A percentile compares a stretch with the other conserved stretches of the same genome.
phyloP scores from a whole-genome alignment of 2,888 invertebrate species.

The Nomada goodeniana region DNA sequence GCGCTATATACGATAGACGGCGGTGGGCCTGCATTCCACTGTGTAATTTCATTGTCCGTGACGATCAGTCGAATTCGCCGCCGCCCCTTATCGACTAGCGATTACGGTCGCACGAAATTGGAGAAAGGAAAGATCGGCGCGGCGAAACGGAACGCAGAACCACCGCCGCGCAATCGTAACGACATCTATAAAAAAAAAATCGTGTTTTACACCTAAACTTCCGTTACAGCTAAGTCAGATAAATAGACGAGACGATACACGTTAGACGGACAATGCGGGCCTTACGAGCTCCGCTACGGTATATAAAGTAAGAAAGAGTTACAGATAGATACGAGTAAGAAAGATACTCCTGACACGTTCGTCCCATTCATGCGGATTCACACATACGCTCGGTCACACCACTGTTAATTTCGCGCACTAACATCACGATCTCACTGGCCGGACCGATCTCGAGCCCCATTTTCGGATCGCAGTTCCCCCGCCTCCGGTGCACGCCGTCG shows the following conservation, averaged over 20 bases:
- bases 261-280: slow-evolving; percentile 78
- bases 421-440: slow-evolving; percentile 61
- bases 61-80: slow-evolving; percentile 15
- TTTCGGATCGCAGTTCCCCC: background rate
- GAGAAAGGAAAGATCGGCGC: slow-evolving; percentile 13
- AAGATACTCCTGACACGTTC: slow-evolving; percentile 47
- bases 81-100: background rate
- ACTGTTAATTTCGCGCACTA: slow-evolving; percentile 18
- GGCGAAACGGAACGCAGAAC: slow-evolving; percentile 38
- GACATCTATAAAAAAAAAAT: slow-evolving; percentile 30
- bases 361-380: slow-evolving; percentile 22
- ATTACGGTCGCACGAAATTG: slow-evolving; percentile 23
- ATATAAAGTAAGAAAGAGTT: slow-evolving; percentile 65
- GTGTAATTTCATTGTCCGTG: slow-evolving; percentile 53
- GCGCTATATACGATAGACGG: slow-evolving; percentile 45
- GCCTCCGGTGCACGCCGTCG: background rate
- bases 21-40: slow-evolving; percentile 47
- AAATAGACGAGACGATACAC: slow-evolving; percentile 81
- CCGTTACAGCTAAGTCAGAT: slow-evolving; percentile 76
- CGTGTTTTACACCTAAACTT: slow-evolving; percentile 64
- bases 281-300: slow-evolving; percentile 65
- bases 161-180: slow-evolving; percentile 48
- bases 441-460: slow-evolving; percentile 3
- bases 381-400: slow-evolving; percentile 22
- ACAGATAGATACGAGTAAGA: slow-evolving; percentile 67